Base-by-base conservation (phyloP, 2,113 vertebrate genomes). In the Triplophysa dalaica region DNA sequence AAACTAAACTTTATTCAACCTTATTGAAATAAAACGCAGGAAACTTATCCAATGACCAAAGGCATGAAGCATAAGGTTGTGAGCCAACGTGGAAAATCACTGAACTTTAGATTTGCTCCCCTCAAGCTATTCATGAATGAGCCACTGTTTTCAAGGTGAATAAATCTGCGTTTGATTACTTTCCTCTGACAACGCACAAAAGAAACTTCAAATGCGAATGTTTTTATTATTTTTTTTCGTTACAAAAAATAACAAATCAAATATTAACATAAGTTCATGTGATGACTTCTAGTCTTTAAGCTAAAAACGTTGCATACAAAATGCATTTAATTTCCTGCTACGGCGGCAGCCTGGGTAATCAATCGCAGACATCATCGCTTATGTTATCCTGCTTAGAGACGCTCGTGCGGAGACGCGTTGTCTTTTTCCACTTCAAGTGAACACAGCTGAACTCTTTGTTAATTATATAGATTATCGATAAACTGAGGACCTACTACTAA, bases 331-430 rank as follows among this genome's bases (percentile, higher is more conserved):
- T 41, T 54, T 69, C 10, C 33, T 82, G 80, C 78, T 82, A 75
- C 80, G 72, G 83, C 79, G 81, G 81, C 89, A 93, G 92, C 86
- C 45, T 62, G 56, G 29, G 84, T 1, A 92, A 87, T 91, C 83
- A 88, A 90, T 79, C 54, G 56, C 2, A 2, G 1, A 89, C 83
- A 1, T 4, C 48, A 68, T 91, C 91, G 91, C 75, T 89, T 86
- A n/a, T 73, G 81, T 75, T 48, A 77, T 56, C 67, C 29, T 54
- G 13, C 12, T 62, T 14, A 2, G 17, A 13, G 24, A 11, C 1
- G 8, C 1, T 54, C 29, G 16, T 7, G 10, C 29, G n/a, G 10
- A 52, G 63, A 16, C 12, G 33, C 26, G 50, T 65, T 77, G 17
- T 75, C 16, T 10, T 29, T 17, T 56, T 5, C 33, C 38, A 21